Percentiles rank a stretch among this genome's conserved stretches.
Evolutionary conservation across 2,113 vertebrate species (phyloP).

Genomic region (Myiopsitta monachus): DNA sequence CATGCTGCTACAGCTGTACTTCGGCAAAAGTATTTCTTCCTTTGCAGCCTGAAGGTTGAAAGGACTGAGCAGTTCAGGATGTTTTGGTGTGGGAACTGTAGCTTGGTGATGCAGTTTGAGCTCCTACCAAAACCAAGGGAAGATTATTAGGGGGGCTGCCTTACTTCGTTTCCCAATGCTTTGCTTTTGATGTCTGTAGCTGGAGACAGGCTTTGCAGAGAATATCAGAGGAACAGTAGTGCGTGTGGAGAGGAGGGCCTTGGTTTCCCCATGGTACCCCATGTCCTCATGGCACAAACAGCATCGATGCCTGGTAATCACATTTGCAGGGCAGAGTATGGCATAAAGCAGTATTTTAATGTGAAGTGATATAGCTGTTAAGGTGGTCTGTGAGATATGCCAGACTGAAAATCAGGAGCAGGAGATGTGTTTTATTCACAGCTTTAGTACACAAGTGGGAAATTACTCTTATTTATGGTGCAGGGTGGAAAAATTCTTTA

Average conservation of each 20-base stretch:
- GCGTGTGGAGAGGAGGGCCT: too few species aligned
- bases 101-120: neutral
- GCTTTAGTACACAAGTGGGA: neutral
- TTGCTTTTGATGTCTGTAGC: neutral
- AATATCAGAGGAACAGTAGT: neutral
- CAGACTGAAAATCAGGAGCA: neutral
- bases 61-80: neutral
- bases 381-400: neutral
- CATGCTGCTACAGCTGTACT: neutral
- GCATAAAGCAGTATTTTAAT: neutral
- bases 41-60: neutral
- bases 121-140: neutral
- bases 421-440: neutral
- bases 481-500: neutral
- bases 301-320: fast-evolving
- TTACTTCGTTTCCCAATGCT: neutral
- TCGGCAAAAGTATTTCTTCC: neutral
- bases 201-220: neutral
- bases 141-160: neutral
- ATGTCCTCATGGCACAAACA: neutral
- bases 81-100: neutral
- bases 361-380: too few species aligned
- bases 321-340: neutral
- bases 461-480: neutral
- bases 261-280: fast-evolving